Evolutionary conservation across 2,888 invertebrate genomes (phyloP).

Genomic region (Callyntrura guangdongensis): DNA sequence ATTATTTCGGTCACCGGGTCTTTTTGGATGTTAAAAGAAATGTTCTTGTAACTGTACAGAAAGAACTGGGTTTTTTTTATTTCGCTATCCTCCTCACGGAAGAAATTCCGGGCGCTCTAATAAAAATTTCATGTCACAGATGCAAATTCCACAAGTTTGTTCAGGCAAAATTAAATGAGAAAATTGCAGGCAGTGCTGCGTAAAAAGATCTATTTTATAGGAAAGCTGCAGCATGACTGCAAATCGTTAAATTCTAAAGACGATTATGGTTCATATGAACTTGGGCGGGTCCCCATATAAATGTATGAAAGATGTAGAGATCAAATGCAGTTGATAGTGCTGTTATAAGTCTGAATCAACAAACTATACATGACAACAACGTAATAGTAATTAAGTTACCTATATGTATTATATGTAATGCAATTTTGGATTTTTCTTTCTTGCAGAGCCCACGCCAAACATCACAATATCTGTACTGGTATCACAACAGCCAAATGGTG

Average conservation of each 20-base stretch:
- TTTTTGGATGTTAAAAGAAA: neutral
- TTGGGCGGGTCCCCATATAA: too few relatives aligned
- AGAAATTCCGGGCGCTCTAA: neutral
- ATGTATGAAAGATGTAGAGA: too few relatives aligned
- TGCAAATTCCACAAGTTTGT: constrained; percentile 38
- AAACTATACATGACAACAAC: too few relatives aligned
- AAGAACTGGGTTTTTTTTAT: neutral
- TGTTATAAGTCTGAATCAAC: too few relatives aligned
- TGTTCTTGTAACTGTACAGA: neutral
- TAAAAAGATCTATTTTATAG: constrained; percentile 3
- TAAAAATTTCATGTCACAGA: constrained; percentile 49
- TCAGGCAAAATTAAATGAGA: constrained; percentile 9
- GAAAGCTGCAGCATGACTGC: neutral
- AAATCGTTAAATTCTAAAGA: too few relatives aligned
- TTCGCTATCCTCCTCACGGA: neutral
- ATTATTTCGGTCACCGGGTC: constrained; percentile 33
- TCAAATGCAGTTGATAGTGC: too few relatives aligned
- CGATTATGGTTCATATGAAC: too few relatives aligned
- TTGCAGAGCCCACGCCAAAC: constrained; percentile 91
- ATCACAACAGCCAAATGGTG: constrained; percentile 97
- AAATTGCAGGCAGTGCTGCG: constrained; percentile 6
- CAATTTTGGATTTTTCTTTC: constrained; percentile 24
- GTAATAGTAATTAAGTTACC: neutral
- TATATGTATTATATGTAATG: neutral
- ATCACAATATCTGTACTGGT: constrained; percentile 98